Conservation (phyloP, 2,888 invertebrate genomes). For the Acrobasis consociella region DNA sequence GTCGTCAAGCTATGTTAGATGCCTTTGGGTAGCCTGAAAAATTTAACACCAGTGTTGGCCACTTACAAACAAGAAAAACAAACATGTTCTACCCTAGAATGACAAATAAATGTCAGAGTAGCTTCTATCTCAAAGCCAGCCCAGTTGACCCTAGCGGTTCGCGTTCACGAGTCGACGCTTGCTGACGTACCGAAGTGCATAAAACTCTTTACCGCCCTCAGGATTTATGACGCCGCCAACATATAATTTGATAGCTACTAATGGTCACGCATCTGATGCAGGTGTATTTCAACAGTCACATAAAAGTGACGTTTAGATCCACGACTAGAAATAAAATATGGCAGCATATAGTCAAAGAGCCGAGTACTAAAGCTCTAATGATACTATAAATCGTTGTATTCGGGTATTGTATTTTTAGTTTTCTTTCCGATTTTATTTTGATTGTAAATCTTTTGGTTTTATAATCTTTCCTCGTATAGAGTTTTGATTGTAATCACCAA, state of each 20-base stretch:
- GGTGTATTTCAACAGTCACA: slow-evolving; percentile 1
- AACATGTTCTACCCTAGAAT: too few species aligned
- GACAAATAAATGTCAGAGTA: too few species aligned
- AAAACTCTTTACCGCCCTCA: neutral
- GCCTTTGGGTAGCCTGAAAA: too few species aligned
- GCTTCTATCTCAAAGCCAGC: too few species aligned
- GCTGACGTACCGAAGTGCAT: neutral
- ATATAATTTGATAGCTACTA: neutral
- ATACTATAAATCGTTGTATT: slow-evolving; percentile 1
- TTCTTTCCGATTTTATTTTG: neutral
- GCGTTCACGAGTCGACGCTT: too few species aligned
- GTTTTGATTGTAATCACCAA: too few species aligned
- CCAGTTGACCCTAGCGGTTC: too few species aligned
- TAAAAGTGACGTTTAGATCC: slow-evolving; percentile 11
- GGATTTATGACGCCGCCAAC: neutral
- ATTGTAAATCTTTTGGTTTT: neutral
- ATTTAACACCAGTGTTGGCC: too few species aligned
- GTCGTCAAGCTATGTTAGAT: too few species aligned
- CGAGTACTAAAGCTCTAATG: neutral
- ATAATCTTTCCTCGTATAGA: neutral
- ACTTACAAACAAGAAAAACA: too few species aligned
- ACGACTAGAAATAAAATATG: slow-evolving; percentile 1
- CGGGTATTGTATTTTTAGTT: neutral
- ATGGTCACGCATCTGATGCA: slow-evolving; percentile 2
- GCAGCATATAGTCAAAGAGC: neutral